A percentile compares a stretch with the other conserved stretches of the same genome.
These are phyloP conservation scores for Aplidium turbinatum DNA, from an alignment of 23 tunicate genomes.

Conservation along the genomic window DNA sequence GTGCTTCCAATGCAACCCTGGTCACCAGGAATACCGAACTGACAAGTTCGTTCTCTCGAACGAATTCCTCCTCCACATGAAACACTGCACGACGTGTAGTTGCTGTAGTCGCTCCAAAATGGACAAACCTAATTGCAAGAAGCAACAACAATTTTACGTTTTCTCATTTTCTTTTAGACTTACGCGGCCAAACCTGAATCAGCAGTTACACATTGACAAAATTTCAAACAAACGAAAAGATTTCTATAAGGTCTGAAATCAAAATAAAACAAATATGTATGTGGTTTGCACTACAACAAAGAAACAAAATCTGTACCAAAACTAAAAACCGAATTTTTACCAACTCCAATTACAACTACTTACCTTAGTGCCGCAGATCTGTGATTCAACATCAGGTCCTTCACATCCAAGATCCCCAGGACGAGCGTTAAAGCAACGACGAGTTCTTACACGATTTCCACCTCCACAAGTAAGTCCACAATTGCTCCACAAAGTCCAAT, in stretches of 20 bases:
- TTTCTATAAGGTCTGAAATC: no score
- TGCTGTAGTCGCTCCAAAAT: conserved; percentile 42
- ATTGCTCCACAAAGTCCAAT: conserved; percentile 40
- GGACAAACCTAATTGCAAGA: conserved; percentile 35
- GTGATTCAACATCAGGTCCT: conserved; percentile 27
- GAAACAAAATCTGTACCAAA: no score
- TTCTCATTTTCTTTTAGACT: no score
- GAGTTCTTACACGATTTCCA: conserved; percentile 51
- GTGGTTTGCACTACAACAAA: no score
- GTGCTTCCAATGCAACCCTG: conserved; percentile 42
- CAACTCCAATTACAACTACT: no score
- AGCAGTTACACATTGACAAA: no score
- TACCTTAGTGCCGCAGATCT: conserved; percentile 52
- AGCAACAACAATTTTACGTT: background rate
- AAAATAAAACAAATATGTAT: no score
- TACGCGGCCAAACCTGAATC: no score
- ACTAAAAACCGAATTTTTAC: no score
- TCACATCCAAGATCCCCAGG: conserved; percentile 65
- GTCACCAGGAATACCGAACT: conserved; percentile 60
- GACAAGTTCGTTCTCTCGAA: conserved; percentile 27
- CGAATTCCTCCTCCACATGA: conserved; percentile 58
- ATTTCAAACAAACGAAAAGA: no score
- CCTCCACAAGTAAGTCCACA: conserved; percentile 54
- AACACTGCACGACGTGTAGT: conserved; percentile 33
- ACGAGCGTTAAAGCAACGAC: conserved; percentile 35